Evolutionary conservation across 1,140 invertebrate species (phyloP).

Genomic region (Atta texana): DNA sequence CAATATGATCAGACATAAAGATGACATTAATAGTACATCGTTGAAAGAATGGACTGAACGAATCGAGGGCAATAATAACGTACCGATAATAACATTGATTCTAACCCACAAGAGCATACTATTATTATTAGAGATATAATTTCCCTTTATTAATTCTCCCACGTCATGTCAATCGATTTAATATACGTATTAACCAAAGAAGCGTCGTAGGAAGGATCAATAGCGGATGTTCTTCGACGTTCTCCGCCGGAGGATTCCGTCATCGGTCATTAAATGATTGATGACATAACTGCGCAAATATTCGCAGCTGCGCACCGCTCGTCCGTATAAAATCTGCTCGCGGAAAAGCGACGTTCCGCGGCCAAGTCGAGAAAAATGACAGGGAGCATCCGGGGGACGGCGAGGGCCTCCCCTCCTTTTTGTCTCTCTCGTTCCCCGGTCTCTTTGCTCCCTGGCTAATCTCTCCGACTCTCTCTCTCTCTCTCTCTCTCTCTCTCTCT

Average conservation of each 20-base stretch:
- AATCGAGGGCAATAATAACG: not conserved
- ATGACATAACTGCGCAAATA: not conserved
- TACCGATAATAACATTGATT: not conserved
- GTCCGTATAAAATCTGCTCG: slow-evolving; percentile 21
- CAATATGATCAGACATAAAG: no score
- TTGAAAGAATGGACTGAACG: not conserved
- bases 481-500: not conserved
- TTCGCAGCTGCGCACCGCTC: not conserved
- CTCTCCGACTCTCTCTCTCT: not conserved
- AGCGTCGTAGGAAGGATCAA: not conserved
- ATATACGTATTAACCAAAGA: not conserved
- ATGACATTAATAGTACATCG: no score
- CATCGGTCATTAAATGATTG: slow-evolving; percentile 39
- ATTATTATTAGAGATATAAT: no score
- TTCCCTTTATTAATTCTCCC: slow-evolving; percentile 12
- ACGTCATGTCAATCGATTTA: not conserved
- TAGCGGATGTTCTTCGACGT: not conserved
- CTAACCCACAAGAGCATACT: no score
- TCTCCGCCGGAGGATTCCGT: not conserved
- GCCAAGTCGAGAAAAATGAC: slow-evolving; percentile 17
- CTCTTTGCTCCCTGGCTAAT: slow-evolving; percentile 32
- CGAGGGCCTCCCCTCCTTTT: not conserved
- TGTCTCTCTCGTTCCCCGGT: not conserved
- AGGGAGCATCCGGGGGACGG: not conserved
- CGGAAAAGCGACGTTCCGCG: slow-evolving; percentile 25